Evolutionary conservation across 2,113 vertebrate species (phyloP).

Genomic region (Albula goreensis): DNA sequence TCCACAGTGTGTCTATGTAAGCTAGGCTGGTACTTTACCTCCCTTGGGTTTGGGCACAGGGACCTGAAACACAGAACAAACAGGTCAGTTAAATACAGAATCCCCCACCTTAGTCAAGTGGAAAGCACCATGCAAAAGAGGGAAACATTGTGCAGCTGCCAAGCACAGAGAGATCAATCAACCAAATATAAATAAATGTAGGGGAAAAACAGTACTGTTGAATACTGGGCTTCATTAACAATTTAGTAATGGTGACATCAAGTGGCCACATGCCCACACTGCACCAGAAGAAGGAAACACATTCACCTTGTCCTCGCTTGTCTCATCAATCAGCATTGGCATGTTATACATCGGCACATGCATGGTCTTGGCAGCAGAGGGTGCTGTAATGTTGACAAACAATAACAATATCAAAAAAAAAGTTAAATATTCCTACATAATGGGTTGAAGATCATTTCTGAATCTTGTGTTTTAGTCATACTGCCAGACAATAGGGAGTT

Average conservation of each 20-base stretch:
- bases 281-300: neutral
- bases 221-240: neutral
- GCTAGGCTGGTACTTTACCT: neutral
- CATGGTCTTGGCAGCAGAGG: constrained; percentile 23
- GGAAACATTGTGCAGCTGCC: too few relatives aligned
- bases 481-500: too few relatives aligned
- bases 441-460: too few relatives aligned
- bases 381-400: constrained; percentile 7
- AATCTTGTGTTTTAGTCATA: too few relatives aligned
- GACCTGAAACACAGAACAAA: constrained; percentile 39
- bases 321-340: accelerated
- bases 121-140: too few relatives aligned
- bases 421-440: neutral
- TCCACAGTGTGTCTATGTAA: too few relatives aligned
- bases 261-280: neutral
- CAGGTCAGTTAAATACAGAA: neutral
- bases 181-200: too few relatives aligned
- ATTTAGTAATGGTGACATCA: neutral
- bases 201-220: neutral
- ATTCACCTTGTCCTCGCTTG: constrained; percentile 38
- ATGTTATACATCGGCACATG: constrained; percentile 33
- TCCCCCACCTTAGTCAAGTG: too few relatives aligned
- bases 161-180: too few relatives aligned
- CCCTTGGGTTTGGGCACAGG: neutral
- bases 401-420: neutral